Evolutionary conservation across 2,113 vertebrate species (phyloP), one percentile per base, ranked within the genome.

Genomic region (Pelusios castaneus): DNA sequence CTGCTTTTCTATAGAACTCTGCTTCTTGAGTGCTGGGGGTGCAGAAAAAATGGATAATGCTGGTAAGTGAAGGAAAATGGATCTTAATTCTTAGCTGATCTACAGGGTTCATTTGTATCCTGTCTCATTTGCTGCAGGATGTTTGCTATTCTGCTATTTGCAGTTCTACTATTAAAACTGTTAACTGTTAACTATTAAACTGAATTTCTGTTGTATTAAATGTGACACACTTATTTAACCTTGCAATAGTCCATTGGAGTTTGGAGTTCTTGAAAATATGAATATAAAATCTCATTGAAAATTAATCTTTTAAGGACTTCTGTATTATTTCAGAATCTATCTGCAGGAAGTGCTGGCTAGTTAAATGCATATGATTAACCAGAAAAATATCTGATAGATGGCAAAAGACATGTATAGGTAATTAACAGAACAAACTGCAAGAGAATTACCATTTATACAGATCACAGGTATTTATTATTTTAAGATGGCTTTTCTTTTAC

Each of bases 41-140:
- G n/a, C n/a, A 22, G 63, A 73, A 79, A 95, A 97, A 94, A 98
- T 98, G 98, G 98, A 98, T 95, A 97, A 97, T 45, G 83, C 97
- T 85, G 98, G 98, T 98, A 98, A 98, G 98, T 98, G 92, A 96
- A 97, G 96, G 85, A 92, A 97, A 97, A 86, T 94, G 52, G 89
- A 95, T 88, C 51, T 87, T 96, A 54, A 2, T 97, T 93, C 95
- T 90, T 84, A 87, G 58, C 29, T 76, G 75, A 87, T 94, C 93
- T 88, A 52, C 3, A 38, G 87, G 92, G 88, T 92, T 95, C 11
- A 1, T 96, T 84, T 94, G 88, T 56, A 16, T 95, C 79, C 92
- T 94, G 89, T 81, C 82, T 94, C 90, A 84, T 86, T 96, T 91
- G 83, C 97, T 96, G 95, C 73, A 49, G 82, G 94, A 94, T 88